Conservation (phyloP, 2,797 vertebrate species). For the Rhinichthys osculus region DNA sequence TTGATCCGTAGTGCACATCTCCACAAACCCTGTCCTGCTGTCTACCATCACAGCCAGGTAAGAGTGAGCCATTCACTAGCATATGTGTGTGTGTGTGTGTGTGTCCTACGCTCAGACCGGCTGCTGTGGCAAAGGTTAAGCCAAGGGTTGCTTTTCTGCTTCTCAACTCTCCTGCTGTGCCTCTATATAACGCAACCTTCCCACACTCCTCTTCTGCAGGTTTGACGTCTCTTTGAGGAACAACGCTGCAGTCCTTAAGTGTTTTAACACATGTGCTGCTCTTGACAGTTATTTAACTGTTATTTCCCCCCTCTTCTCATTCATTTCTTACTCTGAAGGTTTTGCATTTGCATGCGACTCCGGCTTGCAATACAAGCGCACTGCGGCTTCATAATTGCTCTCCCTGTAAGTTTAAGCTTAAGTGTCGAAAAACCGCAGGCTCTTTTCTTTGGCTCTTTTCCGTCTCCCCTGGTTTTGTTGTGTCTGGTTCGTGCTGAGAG, state of each 20-base stretch:
- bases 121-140: conserved; percentile 46
- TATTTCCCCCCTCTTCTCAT: conserved; percentile 15
- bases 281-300: conserved; percentile 26
- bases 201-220: conserved; percentile 18
- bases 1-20: conserved; percentile 63
- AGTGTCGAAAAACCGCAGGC: conserved; percentile 58
- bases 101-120: background rate
- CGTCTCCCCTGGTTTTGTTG: conserved; percentile 74
- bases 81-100: conserved; percentile 1
- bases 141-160: conserved; percentile 13
- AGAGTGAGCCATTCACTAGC: conserved; percentile 50
- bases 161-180: conserved; percentile 24
- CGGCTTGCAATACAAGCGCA: conserved; percentile 46
- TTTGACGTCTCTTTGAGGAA: conserved; percentile 31
- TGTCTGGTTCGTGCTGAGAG: conserved; percentile 64
- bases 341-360: conserved; percentile 54
- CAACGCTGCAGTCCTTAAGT: conserved; percentile 48
- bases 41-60: conserved; percentile 73
- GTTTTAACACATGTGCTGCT: conserved; percentile 53
- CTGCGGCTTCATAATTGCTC: conserved; percentile 71
- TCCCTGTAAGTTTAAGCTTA: conserved; percentile 41
- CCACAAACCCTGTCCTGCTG: conserved; percentile 58
- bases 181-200: conserved; percentile 27
- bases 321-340: conserved; percentile 41
- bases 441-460: conserved; percentile 61